These are phyloP conservation scores for Pseudanteris insignis DNA, from an alignment of 2,888 invertebrate genomes.

Conservation along the genomic window DNA sequence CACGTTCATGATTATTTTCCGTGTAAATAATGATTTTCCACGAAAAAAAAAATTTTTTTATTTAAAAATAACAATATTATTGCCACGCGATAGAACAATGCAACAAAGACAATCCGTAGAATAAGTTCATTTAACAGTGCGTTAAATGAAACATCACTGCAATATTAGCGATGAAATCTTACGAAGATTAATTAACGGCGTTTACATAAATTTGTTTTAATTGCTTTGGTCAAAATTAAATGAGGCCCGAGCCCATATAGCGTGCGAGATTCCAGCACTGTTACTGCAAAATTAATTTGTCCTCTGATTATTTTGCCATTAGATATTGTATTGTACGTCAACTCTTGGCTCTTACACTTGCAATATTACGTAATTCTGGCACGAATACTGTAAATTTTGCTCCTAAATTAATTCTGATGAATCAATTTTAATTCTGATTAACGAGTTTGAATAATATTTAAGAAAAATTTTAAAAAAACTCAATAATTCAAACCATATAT, in stretches of 20 bases:
- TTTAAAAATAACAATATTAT: too few relatives aligned
- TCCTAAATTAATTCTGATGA: too few relatives aligned
- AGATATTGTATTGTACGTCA: constrained; percentile 11
- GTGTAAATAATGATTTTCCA: too few relatives aligned
- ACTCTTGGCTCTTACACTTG: constrained; percentile 8
- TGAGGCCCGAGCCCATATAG: constrained; percentile 3
- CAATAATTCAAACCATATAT: too few relatives aligned
- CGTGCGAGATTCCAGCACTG: constrained; percentile 10
- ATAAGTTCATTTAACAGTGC: constrained; percentile 6
- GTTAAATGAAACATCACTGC: constrained; percentile 9
- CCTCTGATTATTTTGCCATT: constrained; percentile 16
- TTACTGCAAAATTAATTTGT: constrained; percentile 30
- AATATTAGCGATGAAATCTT: constrained; percentile 13
- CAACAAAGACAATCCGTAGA: not conserved
- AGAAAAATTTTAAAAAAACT: too few relatives aligned
- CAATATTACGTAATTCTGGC: too few relatives aligned
- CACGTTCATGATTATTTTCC: too few relatives aligned
- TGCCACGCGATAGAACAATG: too few relatives aligned
- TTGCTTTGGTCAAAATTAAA: constrained; percentile 26
- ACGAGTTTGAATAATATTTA: too few relatives aligned
- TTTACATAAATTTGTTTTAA: constrained; percentile 31
- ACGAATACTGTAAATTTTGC: too few relatives aligned
- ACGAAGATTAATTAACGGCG: constrained; percentile 27
- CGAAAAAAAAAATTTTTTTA: too few relatives aligned
- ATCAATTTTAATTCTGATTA: too few relatives aligned